Conservation (phyloP, 2,888 invertebrate species). For the Heliothis peltigera region DNA sequence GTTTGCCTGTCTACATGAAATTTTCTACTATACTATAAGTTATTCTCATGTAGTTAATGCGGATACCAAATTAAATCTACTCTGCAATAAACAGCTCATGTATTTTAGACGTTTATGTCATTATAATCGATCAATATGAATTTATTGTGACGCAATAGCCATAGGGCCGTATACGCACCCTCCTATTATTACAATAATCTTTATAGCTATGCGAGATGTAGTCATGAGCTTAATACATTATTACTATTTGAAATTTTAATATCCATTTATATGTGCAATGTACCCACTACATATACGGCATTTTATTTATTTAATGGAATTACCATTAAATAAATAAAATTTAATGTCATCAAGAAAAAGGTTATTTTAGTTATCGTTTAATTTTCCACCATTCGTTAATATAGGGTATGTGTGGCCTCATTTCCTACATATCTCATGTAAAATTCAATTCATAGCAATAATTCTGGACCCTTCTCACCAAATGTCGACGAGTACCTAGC, state of each 20-base stretch:
- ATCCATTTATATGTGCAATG: constrained; percentile 12
- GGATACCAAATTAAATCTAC: background rate
- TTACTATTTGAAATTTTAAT: constrained; percentile 16
- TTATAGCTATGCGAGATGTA: constrained; percentile 77
- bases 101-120: constrained; percentile 69
- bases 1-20: too few relatives aligned
- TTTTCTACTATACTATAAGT: too few relatives aligned
- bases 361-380: too few relatives aligned
- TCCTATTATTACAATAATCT: constrained; percentile 75
- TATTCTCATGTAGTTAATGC: too few relatives aligned
- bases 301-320: too few relatives aligned
- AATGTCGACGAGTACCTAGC: constrained; percentile 55
- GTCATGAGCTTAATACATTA: constrained; percentile 67
- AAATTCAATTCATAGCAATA: constrained; percentile 61
- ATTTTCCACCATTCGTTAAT: too few relatives aligned
- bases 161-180: constrained; percentile 76
- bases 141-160: constrained; percentile 83
- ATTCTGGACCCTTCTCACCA: constrained; percentile 58
- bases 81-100: constrained; percentile 39
- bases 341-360: too few relatives aligned
- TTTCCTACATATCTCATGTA: constrained; percentile 53
- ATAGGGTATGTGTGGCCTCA: background rate
- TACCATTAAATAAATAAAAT: too few relatives aligned
- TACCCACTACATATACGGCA: too few relatives aligned
- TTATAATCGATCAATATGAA: constrained; percentile 81